These are phyloP conservation scores for Thamnophis sirtalis DNA, from an alignment of 2,113 vertebrate species.

Conservation along the genomic window DNA sequence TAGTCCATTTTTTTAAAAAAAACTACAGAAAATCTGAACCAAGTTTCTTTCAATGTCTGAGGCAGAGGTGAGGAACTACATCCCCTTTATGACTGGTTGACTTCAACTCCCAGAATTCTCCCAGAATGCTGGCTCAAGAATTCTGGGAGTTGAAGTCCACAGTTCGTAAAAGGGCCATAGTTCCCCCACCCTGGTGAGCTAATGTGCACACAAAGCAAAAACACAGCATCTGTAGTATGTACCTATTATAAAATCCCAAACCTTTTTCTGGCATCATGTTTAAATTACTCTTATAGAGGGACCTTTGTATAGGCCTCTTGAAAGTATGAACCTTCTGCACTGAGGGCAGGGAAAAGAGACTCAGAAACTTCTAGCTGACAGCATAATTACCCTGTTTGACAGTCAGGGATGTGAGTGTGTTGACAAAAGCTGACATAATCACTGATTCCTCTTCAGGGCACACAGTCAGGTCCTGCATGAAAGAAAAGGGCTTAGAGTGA, in stretches of 20 bases:
- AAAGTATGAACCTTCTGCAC: not conserved
- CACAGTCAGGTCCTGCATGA: constrained; percentile 81
- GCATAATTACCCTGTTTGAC: constrained; percentile 79
- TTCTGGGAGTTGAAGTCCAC: not conserved
- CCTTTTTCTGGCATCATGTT: not conserved
- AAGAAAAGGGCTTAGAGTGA: not conserved
- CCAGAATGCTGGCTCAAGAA: not conserved
- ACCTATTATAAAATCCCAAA: not conserved
- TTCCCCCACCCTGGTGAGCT: not conserved
- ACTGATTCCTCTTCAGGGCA: constrained; percentile 95
- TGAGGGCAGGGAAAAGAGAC: not conserved
- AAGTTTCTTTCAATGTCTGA: not conserved
- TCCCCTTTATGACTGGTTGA: not conserved
- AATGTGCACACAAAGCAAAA: not conserved
- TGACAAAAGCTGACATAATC: constrained; percentile 88
- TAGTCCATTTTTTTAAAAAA: not conserved
- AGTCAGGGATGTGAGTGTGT: constrained; percentile 78
- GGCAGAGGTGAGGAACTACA: not conserved
- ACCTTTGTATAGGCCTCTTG: not conserved
- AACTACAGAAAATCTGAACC: not conserved
- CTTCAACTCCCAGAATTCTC: not conserved
- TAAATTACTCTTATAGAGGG: not conserved
- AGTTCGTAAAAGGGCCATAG: not conserved
- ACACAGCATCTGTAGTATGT: not conserved
- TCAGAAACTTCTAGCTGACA: not conserved